phyloP scores from a whole-genome alignment of 2,113 vertebrate species.

The Willisornis vidua region DNA sequence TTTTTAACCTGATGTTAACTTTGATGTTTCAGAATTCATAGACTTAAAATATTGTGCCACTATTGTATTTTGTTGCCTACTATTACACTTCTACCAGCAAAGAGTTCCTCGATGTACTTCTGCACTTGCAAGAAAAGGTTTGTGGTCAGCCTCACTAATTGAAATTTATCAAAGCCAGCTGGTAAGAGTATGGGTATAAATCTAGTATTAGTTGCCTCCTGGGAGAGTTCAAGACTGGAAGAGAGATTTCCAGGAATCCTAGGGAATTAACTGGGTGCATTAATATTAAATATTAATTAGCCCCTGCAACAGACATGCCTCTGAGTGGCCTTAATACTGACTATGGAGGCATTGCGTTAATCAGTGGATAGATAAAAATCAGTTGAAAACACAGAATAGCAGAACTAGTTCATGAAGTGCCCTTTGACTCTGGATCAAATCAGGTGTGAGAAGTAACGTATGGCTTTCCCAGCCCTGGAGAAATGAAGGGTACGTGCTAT shows the following conservation, averaged over 20 bases:
- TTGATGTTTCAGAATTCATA: background rate
- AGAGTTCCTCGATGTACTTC: background rate
- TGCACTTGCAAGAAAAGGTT: background rate
- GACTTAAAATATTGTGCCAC: conserved; percentile 23
- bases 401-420: background rate
- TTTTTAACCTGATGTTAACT: conserved; percentile 3
- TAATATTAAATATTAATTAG: conserved; percentile 68
- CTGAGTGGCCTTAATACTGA: conserved; percentile 9
- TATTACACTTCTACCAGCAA: conserved; percentile 24
- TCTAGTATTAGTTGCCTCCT: conserved; percentile 17
- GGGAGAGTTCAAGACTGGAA: conserved; percentile 42
- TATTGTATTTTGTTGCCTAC: conserved; percentile 15
- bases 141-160: conserved; percentile 16
- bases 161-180: conserved; percentile 29
- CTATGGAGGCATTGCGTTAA: background rate
- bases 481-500: background rate
- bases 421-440: background rate
- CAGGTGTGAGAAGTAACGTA: background rate
- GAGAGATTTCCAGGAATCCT: conserved; percentile 61
- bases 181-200: conserved; percentile 34
- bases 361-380: background rate
- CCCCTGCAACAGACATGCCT: background rate
- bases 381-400: background rate
- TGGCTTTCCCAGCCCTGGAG: background rate
- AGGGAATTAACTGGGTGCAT: conserved; percentile 43